Percentiles rank a stretch among this genome's conserved stretches.
Evolutionary conservation across 92 coral and sea anemone genomes (phyloP).

Genomic region (Porites divaricata): DNA sequence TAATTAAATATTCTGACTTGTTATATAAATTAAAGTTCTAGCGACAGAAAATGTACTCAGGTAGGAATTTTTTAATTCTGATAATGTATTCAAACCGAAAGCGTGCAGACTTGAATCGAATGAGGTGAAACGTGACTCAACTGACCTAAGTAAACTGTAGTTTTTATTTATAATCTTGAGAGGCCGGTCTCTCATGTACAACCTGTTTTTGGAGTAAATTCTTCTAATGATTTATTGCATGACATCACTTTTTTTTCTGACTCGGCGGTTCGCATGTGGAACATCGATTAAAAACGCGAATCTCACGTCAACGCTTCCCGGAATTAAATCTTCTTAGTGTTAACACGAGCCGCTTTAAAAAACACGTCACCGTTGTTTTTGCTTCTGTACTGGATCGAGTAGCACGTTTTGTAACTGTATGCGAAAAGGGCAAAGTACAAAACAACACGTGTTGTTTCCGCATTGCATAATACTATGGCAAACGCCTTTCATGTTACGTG

Average conservation of each 20-base stretch:
- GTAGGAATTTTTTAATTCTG: too few species aligned
- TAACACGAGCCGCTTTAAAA: neutral
- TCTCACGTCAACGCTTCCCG: neutral
- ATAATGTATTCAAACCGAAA: too few species aligned
- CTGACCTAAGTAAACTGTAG: too few species aligned
- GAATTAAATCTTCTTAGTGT: neutral
- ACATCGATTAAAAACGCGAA: neutral
- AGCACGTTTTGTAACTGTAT: neutral
- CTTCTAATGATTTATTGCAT: neutral
- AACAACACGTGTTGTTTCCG: neutral
- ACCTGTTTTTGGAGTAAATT: too few species aligned
- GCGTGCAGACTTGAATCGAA: too few species aligned
- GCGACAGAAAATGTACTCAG: too few species aligned
- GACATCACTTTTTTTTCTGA: neutral
- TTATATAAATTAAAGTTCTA: too few species aligned
- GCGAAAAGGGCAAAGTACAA: neutral
- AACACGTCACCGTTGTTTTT: slow-evolving; percentile 12
- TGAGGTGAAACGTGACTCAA: too few species aligned
- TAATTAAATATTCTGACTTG: too few species aligned
- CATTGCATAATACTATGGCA: neutral
- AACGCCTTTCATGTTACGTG: neutral
- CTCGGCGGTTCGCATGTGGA: neutral
- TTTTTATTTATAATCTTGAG: too few species aligned
- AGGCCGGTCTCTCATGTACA: too few species aligned
- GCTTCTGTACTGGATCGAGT: neutral